Conservation (phyloP, 2,888 invertebrate genomes). For the Lutraria lutraria region DNA sequence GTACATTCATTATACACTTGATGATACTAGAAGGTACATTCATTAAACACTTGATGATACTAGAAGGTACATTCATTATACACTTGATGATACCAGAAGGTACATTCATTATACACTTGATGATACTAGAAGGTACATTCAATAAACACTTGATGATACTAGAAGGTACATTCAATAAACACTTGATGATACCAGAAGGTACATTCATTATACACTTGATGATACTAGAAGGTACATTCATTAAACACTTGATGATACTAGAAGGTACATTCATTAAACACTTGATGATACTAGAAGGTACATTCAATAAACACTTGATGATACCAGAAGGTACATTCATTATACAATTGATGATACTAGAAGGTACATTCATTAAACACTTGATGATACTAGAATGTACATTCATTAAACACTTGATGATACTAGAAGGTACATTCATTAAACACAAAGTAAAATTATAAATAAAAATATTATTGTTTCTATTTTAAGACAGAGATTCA, state of each 20-base stretch:
- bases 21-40: slow-evolving; percentile 71
- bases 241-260: slow-evolving; percentile 74
- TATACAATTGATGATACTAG: slow-evolving; percentile 73
- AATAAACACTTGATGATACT: slow-evolving; percentile 75
- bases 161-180: too few relatives aligned
- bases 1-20: too few relatives aligned
- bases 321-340: slow-evolving; percentile 71
- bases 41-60: slow-evolving; percentile 76
- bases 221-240: slow-evolving; percentile 72
- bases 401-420: too few relatives aligned
- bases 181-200: slow-evolving; percentile 73
- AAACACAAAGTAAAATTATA: too few relatives aligned
- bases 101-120: too few relatives aligned
- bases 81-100: slow-evolving; percentile 73
- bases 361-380: too few relatives aligned
- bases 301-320: too few relatives aligned
- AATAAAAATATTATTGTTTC: too few relatives aligned
- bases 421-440: slow-evolving; percentile 54
- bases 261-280: too few relatives aligned
- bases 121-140: slow-evolving; percentile 70
- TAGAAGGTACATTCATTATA: too few relatives aligned
- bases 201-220: too few relatives aligned
- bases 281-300: slow-evolving; percentile 72
- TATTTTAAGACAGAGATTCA: too few relatives aligned
- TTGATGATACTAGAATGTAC: slow-evolving; percentile 72